Evolutionary conservation across 2,888 invertebrate species (phyloP), one percentile per base, ranked within the genome.

Genomic region (Eubasilissa splendida): DNA sequence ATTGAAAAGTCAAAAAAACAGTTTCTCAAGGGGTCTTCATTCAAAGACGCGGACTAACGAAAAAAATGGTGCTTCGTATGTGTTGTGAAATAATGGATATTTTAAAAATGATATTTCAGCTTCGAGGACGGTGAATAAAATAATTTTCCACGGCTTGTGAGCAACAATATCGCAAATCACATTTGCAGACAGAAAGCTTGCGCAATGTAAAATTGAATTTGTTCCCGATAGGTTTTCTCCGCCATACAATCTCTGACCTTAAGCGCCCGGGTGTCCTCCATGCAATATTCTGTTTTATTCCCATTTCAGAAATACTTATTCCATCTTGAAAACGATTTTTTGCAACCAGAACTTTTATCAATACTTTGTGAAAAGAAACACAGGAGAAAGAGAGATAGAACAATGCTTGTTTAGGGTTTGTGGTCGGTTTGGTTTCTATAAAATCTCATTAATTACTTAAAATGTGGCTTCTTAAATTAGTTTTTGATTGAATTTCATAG

Each of bases 131-230:
- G 33, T 33, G 63, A n/a, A 50, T 50, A 50, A 68, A 68, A 50
- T 50, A 68, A 50, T 68, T 52, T 52, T 50, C 68, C 42, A 5
- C n/a, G 50, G 50, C 50, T 50, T 33, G 50, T 12, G 68, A 68
- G 42, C 53, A 56, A 50, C 14, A 68, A 68, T 77, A 70, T 70
- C 58, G 58, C 68, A 59, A 77, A 77, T 77, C 77, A 77, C 66
- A 70, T 77, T 77, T 77, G 58, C 77, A 58, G 77, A 77, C 77
- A 77, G 77, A 68, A 77, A 77, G 50, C 70, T 58, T 42, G 58
- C 52, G 77, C 77, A 70, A 77, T 77, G 52, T 31, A 52, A 70
- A 77, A 77, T 77, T 77, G 70, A 77, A 77, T 70, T 70, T 70
- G 52, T 59, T 50, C 52, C 56, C 52, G 56, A 77, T 66, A 70